Evolutionary conservation across 2,888 invertebrate species (phyloP), one percentile per base, ranked within the genome.

Genomic region (Luperina nickerlii): DNA sequence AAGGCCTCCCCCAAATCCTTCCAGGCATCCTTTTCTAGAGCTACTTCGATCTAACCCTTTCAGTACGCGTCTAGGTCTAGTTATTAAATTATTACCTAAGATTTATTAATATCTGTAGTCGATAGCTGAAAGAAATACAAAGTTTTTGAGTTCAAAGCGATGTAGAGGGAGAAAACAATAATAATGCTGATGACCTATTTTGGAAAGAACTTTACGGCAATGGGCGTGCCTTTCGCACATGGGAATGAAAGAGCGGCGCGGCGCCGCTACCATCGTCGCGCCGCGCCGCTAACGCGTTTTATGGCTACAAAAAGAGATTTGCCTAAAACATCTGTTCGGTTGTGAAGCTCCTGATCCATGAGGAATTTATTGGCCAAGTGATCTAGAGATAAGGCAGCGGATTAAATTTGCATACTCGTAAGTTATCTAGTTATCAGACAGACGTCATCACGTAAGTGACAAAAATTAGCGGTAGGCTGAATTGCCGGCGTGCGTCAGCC

Each of bases 401-500:
- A 71, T n/a, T 48, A 67, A 72, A 77, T 66, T 65, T 51, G 71
- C 27, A 24, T 68, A 76, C 66, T 57, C 42, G 45, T 62, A 77
- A 13, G 45, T 76, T 81, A 89, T 81, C 82, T 81, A 8, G 42
- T 76, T 79, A 90, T 82, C 85, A 82, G 86, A 62, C 75, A 94
- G 93, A 94, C 95, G 95, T 94, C 92, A 95, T 91, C 81, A 82
- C 77, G 82, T 79, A 91, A 93, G 90, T 94, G 93, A 93, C 92
- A 94, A 94, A 92, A 94, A 92, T 85, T 90, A 86, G 90, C 88
- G 83, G 90, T 91, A 92, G 92, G 90, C 90, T 89, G 69, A 82
- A 78, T 88, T 85, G 86, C 83, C 82, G 89, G 88, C 86, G 92
- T 95, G 96, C 96, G 96, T 96, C 95, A 95, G 90, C 83, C 90